Evolutionary conservation across 2,797 vertebrate species (phyloP).

Genomic region (Picus viridis): DNA sequence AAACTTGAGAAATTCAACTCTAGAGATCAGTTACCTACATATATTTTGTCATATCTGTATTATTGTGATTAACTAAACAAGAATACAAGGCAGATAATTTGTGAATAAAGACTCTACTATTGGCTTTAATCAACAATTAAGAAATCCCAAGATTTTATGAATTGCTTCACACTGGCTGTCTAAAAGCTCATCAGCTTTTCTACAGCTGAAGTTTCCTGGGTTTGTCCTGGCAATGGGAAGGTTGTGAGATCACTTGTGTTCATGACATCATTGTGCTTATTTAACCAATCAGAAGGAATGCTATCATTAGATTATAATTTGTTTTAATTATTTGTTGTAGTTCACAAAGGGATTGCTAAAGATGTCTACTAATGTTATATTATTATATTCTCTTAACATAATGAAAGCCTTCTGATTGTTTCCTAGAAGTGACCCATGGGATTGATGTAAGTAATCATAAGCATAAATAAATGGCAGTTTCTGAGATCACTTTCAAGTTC

Average conservation of each 20-base stretch:
- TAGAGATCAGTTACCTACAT: background rate
- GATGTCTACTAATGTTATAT: background rate
- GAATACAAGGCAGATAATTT: background rate
- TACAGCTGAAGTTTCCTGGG: accelerated
- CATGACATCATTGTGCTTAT: background rate
- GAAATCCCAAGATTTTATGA: background rate
- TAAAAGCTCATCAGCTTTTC: background rate
- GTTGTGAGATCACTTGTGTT: background rate
- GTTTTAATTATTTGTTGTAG: background rate
- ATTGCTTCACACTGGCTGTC: background rate
- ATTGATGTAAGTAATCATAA: background rate
- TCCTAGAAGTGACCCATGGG: background rate
- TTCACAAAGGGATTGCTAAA: background rate
- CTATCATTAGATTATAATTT: background rate
- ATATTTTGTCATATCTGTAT: background rate
- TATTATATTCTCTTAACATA: background rate
- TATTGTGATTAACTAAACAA: slow-evolving; percentile 6
- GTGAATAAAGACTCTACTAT: background rate
- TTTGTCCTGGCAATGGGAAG: background rate
- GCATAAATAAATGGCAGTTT: background rate
- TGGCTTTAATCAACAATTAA: slow-evolving; percentile 26
- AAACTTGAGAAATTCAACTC: slow-evolving; percentile 37
- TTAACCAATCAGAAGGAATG: background rate
- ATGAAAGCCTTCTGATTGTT: background rate
- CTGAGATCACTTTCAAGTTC: background rate